Evolutionary conservation across 1,140 invertebrate species (phyloP), one percentile per base, ranked within the genome.

Genomic region (Drosophila kurseongensis): DNA sequence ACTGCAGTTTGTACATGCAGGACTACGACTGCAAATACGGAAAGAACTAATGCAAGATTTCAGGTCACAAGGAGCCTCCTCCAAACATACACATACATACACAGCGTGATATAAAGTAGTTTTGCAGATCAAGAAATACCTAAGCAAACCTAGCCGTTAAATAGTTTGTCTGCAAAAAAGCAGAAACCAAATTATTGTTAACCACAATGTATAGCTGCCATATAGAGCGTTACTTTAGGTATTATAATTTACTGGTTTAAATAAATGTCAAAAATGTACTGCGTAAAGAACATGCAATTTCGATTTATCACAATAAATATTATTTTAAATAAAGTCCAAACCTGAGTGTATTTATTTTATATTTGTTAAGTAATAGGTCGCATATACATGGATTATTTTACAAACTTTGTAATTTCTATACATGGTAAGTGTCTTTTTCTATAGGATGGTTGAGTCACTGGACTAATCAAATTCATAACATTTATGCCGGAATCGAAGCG

Each of bases 51-150:
- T 9, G 29, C 36, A 48, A 55, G 32, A 56, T 35, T 32, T 35
- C 18, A 13, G 29, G 40, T 50, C 23, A 29, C n/a, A 6, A 40
- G 52, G 27, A 40, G 45, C 52, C 27, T 42, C 41, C 55, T 76
- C 44, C 51, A 56, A 45, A 45, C 36, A 51, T 60, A 71, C 58
- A 77, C 65, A 71, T 72, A 76, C 44, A 75, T 72, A 76, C 41
- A 75, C 55, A 76, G 62, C 56, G 82, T 86, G 82, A 88, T 88
- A 86, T 78, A 78, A 62, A 75, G 68, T 80, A 81, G 78, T 55
- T 52, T 59, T 66, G 65, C 44, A 68, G 40, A 44, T 61, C 27
- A 48, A 61, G 48, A 50, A 80, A 67, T 73, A 75, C 59, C 74
- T 62, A 78, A 78, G 76, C 55, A 38, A 38, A 42, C 47, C 52